Conservation (phyloP, 1,140 invertebrate species). For the Phenacoccus solenopsis region DNA sequence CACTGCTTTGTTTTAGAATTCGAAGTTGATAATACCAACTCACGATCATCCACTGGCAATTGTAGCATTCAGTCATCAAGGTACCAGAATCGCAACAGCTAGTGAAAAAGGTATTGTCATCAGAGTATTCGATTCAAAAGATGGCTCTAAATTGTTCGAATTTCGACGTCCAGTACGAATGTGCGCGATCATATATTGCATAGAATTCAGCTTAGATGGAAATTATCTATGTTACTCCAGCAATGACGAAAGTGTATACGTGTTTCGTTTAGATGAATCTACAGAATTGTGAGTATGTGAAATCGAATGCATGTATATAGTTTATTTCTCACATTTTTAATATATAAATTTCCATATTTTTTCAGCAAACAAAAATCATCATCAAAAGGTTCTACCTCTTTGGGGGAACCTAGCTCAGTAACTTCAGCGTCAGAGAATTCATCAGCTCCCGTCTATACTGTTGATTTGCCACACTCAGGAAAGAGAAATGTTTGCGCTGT, state of each 20-base stretch:
- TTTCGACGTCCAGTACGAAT: conserved; percentile 91
- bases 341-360: background rate
- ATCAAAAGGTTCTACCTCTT: conserved; percentile 38
- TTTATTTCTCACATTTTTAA: too few relatives aligned
- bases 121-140: conserved; percentile 77
- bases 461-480: conserved; percentile 69
- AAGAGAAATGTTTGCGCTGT: conserved; percentile 70
- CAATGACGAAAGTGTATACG: conserved; percentile 97
- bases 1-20: conserved; percentile 51
- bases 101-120: conserved; percentile 97
- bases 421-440: conserved; percentile 68
- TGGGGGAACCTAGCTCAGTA: conserved; percentile 73
- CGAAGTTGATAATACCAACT: conserved; percentile 90
- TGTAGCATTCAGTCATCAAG: conserved; percentile 79
- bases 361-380: conserved; percentile 18
- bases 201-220: conserved; percentile 87
- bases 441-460: conserved; percentile 75
- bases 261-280: conserved; percentile 78
- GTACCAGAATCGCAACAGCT: conserved; percentile 82
- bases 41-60: conserved; percentile 94
- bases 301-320: conserved; percentile 19
- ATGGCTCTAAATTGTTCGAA: conserved; percentile 84
- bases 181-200: conserved; percentile 80
- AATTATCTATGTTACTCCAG: conserved; percentile 82
- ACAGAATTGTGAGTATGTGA: conserved; percentile 47